A percentile compares a stretch with the other conserved stretches of the same genome.
phyloP scores from a whole-genome alignment of 2,113 vertebrate species.

The Seriola dumerili region DNA sequence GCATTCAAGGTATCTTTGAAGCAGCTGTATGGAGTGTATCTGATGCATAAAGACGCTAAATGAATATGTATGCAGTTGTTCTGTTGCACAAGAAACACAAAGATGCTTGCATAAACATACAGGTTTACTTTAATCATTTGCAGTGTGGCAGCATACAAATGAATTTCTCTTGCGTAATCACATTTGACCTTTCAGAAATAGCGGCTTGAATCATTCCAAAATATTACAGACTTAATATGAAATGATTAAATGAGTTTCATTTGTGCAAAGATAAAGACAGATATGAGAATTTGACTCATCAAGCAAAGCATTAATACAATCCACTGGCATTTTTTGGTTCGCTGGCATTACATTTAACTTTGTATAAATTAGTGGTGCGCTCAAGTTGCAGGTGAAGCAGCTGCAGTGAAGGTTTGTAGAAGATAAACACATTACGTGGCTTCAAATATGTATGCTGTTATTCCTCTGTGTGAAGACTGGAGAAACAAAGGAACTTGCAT shows the following conservation, averaged over 20 bases:
- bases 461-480: slow-evolving; percentile 15
- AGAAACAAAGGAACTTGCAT: slow-evolving; percentile 58
- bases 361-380: background rate
- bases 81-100: slow-evolving; percentile 13
- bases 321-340: slow-evolving; percentile 1
- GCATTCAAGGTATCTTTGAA: slow-evolving; percentile 59
- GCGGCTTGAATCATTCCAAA: background rate
- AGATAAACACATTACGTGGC: slow-evolving; percentile 20
- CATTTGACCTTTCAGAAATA: slow-evolving; percentile 20
- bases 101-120: slow-evolving; percentile 33
- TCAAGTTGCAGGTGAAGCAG: slow-evolving; percentile 2
- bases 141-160: slow-evolving; percentile 7
- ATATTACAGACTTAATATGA: background rate
- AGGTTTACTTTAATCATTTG: slow-evolving; percentile 21
- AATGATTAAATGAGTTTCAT: slow-evolving; percentile 5
- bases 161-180: background rate
- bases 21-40: slow-evolving; percentile 20
- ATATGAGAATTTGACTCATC: background rate
- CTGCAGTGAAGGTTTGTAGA: background rate
- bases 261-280: background rate
- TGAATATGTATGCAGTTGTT: slow-evolving; percentile 51
- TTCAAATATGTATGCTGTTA: slow-evolving; percentile 44
- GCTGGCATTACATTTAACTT: background rate
- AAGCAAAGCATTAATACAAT: background rate
- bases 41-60: slow-evolving; percentile 31